Evolutionary conservation across 2,113 vertebrate genomes (phyloP).

Genomic region (Nerophis lumbriciformis): DNA sequence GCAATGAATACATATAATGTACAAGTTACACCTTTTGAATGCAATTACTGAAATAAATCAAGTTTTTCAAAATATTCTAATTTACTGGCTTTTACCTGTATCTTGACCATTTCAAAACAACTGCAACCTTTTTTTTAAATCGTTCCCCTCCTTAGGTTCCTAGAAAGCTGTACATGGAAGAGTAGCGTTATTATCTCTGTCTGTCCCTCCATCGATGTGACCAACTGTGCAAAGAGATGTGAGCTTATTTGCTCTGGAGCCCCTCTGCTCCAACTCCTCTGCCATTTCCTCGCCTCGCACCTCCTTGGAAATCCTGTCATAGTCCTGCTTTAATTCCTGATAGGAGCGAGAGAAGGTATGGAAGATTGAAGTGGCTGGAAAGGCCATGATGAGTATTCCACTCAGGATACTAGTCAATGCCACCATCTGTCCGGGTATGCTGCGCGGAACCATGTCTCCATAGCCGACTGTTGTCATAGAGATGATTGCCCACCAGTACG

Average conservation of each 20-base stretch:
- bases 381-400: slow-evolving; percentile 96
- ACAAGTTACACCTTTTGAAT: no score
- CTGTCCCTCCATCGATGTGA: neutral
- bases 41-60: no score
- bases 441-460: slow-evolving; percentile 92
- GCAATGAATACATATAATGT: no score
- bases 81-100: no score
- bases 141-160: neutral
- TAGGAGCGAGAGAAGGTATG: slow-evolving; percentile 94
- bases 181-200: neutral
- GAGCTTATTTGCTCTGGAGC: slow-evolving; percentile 19
- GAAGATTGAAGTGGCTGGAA: slow-evolving; percentile 94
- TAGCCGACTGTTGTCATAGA: slow-evolving; percentile 98
- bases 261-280: slow-evolving; percentile 18
- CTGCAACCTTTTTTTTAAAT: neutral
- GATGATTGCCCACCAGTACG: slow-evolving; percentile 98
- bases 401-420: slow-evolving; percentile 93
- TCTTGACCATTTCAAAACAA: neutral
- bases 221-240: neutral
- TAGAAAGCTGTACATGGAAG: slow-evolving; percentile 44
- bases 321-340: slow-evolving; percentile 83
- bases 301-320: slow-evolving; percentile 75
- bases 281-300: slow-evolving; percentile 50
- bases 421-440: slow-evolving; percentile 89
- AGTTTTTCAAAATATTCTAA: no score